Evolutionary conservation across 1,140 invertebrate species (phyloP).

Genomic region (Wiebesia pumilae): DNA sequence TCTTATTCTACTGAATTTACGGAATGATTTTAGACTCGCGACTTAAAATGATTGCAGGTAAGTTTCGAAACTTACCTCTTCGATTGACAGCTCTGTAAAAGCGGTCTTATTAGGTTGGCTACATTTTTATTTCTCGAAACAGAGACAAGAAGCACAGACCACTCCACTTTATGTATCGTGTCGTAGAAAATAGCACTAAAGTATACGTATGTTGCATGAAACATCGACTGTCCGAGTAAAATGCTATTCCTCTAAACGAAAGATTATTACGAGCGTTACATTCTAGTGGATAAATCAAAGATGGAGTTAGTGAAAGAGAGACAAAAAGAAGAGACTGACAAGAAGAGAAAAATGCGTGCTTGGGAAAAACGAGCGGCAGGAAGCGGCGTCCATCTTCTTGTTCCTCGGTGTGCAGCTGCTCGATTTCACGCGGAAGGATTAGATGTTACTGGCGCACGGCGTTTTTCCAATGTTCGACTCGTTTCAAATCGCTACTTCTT

Average conservation of each 20-base stretch:
- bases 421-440: conserved; percentile 28
- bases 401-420: conserved; percentile 1
- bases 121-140: neutral
- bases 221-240: neutral
- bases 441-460: neutral
- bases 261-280: neutral
- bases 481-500: too few species aligned
- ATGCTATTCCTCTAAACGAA: neutral
- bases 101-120: neutral
- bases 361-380: neutral
- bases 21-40: neutral
- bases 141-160: neutral
- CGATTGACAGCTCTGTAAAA: neutral
- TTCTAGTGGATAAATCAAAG: neutral
- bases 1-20: neutral
- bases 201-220: neutral
- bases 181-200: neutral
- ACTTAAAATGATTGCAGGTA: neutral
- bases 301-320: neutral
- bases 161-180: neutral
- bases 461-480: neutral
- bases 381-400: neutral
- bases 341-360: neutral
- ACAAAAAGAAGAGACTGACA: neutral
- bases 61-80: neutral